Base-by-base conservation (phyloP, 2,797 vertebrate genomes). In the Kryptolebias ocellatus region DNA sequence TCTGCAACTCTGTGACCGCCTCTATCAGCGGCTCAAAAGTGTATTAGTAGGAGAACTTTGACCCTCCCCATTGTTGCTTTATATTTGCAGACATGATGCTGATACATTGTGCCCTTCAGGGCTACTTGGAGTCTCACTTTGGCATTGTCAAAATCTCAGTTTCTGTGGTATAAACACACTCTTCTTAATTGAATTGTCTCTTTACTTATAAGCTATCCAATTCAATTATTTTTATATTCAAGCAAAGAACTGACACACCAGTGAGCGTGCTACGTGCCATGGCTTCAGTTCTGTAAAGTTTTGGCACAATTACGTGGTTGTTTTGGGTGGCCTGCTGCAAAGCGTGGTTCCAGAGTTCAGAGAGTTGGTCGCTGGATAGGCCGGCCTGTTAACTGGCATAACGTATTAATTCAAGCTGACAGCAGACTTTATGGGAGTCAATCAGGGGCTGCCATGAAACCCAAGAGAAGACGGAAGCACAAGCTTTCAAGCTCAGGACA, bases 331-430 rank as follows among this genome's bases (percentile, higher is more conserved):
- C 66, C 67, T 57, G 56, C 47, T 53, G 39, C 57, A 52, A 72
- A 77, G 74, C 78, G 54, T 60, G 68, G 63, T 64, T 79, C 49
- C 67, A 80, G 45, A 57, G 67, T 53, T 18, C 53, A 55, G 64
- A 57, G 78, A 77, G 69, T 81, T 45, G 34, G 67, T 76, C 62
- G 20, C 64, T 75, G 62, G 76, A 72, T 37, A 49, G 78, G 71
- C 60, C 73, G 42, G 57, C 0, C 74, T 87, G 86, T 87, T 85
- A 83, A 70, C 67, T 77, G 18, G 58, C 58, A 45, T 60, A 81
- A 86, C 88, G 81, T 90, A 85, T 86, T 93, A 85, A 91, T 88
- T 86, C 4, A 60, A 89, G 81, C 80, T 84, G 88, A 91, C 90
- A 82, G 87, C 73, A 73, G 78, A 80, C 76, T 88, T 84, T 84